Base-by-base conservation (phyloP, 2,113 vertebrate species). In the Pseudorhombus dupliciocellatus region DNA sequence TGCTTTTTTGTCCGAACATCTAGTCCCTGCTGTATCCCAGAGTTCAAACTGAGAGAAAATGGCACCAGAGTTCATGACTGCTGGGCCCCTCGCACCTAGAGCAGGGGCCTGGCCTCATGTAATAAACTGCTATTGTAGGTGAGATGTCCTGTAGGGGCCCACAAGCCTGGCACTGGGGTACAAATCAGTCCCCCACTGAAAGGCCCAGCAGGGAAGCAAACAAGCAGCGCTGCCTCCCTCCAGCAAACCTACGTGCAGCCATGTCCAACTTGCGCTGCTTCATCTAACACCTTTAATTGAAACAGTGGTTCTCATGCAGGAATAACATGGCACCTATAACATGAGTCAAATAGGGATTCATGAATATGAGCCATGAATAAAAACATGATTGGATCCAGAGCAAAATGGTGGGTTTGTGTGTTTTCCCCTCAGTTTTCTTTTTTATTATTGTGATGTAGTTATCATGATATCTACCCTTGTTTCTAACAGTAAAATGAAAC, bases 201-300 rank as follows among this genome's bases (percentile, higher is more conserved):
- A 52, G 3, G 1, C 55, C 44, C 80, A 54, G 83, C 78, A 66
- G 87, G 86, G 50, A 31, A 65, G 65, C 28, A 71, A 57, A 72
- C 63, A 80, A 74, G 69, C 59, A 66, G 25, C 4, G 18, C 64
- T 30, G 69, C 59, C 42, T 66, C 66, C 81, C 46, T 70, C 50
- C 74, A 81, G 65, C 71, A 63, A 76, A 52, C 42, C 62, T 70
- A 40, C 54, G 53, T 56, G 46, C 51, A 34, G 34, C 66, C 57
- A 73, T 68, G 46, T 58, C 70, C 75, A 18, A 46, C 61, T 7
- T 12, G 40, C 46, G 76, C 34, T 67, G 73, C 73, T 72, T 79
- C 44, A 86, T 76, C 70, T 73, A 84, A 88, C 83, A 79, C 71
- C 79, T 86, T 79, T 84, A 87, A 91, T 88, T 89, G 83, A 85